Base-by-base conservation (phyloP, 1,140 invertebrate species). In the Danaus plexippus region DNA sequence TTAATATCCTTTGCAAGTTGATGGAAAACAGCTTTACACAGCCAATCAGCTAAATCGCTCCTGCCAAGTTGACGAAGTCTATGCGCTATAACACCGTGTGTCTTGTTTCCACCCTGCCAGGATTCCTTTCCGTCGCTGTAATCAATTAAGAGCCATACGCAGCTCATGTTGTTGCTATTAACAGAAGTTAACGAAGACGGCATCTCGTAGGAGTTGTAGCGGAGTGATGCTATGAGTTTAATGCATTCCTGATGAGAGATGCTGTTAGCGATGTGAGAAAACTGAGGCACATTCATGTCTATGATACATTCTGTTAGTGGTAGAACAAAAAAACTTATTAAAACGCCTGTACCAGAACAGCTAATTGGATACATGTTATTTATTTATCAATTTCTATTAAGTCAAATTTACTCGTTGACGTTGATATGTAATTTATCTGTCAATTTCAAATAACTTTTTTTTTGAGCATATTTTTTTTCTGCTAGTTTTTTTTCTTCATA, bases 11-110 rank as follows among this genome's bases (percentile, higher is more conserved):
- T 80, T 10, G 88, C 87, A 44, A 91, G 69, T 62, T 90, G 77
- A 54, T 87, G 73, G 74, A 91, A 92, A 2, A 89, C 87, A 4
- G 86, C 88, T 56, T 75, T 88, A 9, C 90, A 88, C 1, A 92
- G 63, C 90, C 90, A 91, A 69, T 91, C 84, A 1, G 90, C 90
- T 56, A 92, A 63, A 59, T 90, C 85, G 6, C 63, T 61, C 64
- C 85, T 88, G 59, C 85, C 87, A 47, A 92, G 74, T 80, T 91
- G 90, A 32, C 88, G 79, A 9, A 92, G 66, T 60, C 90, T 84
- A 43, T 84, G 87, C 41, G 74, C 73, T 8, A 92, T 53, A 18
- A 76, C 53, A 62, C 88, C 87, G 60, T 92, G 90, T 11, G 88
- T 89, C 62, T 88, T 85, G 1, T 88, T 88, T 63, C 74, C 80